These are phyloP conservation scores for Drosophila sp. DNA, from an alignment of 1,140 invertebrate species.

Conservation along the genomic window DNA sequence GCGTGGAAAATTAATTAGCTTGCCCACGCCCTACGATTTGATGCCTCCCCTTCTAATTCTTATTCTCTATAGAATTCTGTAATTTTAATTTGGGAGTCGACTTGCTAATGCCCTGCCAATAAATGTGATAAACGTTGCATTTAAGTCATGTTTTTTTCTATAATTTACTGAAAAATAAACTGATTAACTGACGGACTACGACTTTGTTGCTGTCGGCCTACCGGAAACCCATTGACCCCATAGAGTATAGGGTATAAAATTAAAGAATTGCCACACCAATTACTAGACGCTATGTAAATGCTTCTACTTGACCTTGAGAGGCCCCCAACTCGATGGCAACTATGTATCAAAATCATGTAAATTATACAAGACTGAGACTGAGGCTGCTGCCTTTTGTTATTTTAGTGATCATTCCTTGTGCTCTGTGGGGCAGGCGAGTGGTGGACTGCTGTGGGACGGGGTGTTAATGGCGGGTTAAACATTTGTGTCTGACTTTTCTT, in stretches of 20 bases:
- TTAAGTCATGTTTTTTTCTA: no score
- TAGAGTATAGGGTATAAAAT: neutral
- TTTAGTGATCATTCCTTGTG: constrained; percentile 15
- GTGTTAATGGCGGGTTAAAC: constrained; percentile 43
- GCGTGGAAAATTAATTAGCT: constrained; percentile 60
- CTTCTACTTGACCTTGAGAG: constrained; percentile 9
- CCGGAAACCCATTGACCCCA: neutral
- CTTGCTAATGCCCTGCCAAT: neutral
- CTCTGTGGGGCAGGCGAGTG: neutral
- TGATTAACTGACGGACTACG: no score
- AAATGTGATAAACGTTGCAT: no score
- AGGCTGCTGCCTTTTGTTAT: neutral
- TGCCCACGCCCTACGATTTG: constrained; percentile 36
- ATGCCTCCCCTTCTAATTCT: constrained; percentile 11
- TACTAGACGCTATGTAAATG: constrained; percentile 4
- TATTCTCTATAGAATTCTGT: neutral
- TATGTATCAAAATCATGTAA: constrained; percentile 6
- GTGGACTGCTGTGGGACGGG: neutral
- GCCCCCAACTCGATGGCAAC: constrained; percentile 1
- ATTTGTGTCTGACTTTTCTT: constrained; percentile 11
- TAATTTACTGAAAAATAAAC: no score
- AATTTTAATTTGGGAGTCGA: neutral
- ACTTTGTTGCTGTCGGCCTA: no score
- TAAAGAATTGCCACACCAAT: constrained; percentile 11
- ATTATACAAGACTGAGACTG: constrained; percentile 2